Conservation (phyloP, 2,113 vertebrate genomes). For the Benitochromis conjunctus region DNA sequence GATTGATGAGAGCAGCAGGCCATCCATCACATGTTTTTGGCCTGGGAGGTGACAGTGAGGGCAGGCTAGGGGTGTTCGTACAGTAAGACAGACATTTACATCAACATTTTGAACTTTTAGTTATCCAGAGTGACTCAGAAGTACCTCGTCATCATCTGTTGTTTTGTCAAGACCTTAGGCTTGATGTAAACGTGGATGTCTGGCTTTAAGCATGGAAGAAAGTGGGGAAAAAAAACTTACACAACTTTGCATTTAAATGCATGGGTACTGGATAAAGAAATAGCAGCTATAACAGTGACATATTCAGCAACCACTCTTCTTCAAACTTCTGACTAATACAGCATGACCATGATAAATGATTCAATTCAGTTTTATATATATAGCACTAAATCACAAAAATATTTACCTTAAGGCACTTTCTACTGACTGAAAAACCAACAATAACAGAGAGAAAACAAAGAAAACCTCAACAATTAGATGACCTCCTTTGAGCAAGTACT, state of each 20-base stretch:
- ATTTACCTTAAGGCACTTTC: background rate
- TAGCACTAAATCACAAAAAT: background rate
- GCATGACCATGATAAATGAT: background rate
- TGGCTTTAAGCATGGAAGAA: background rate
- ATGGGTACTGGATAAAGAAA: background rate
- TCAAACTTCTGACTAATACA: background rate
- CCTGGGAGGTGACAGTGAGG: conserved; percentile 33
- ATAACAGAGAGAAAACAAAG: background rate
- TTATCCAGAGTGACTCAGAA: background rate
- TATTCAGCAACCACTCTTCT: background rate
- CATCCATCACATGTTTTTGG: conserved; percentile 48
- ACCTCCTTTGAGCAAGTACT: background rate
- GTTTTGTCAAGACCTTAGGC: background rate
- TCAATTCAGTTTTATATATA: background rate
- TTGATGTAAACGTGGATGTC: background rate
- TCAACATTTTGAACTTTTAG: background rate
- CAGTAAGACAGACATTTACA: conserved; percentile 30
- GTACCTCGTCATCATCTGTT: background rate
- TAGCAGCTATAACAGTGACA: background rate
- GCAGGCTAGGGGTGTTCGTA: conserved; percentile 14
- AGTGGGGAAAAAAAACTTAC: background rate
- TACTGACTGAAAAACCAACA: background rate
- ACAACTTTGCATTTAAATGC: background rate
- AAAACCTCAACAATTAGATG: background rate
- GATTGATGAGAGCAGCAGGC: conserved; percentile 28